A percentile compares a stretch with the other conserved stretches of the same genome.
Conservation (phyloP, 2,113 vertebrate species). For the Narcine bancroftii region DNA sequence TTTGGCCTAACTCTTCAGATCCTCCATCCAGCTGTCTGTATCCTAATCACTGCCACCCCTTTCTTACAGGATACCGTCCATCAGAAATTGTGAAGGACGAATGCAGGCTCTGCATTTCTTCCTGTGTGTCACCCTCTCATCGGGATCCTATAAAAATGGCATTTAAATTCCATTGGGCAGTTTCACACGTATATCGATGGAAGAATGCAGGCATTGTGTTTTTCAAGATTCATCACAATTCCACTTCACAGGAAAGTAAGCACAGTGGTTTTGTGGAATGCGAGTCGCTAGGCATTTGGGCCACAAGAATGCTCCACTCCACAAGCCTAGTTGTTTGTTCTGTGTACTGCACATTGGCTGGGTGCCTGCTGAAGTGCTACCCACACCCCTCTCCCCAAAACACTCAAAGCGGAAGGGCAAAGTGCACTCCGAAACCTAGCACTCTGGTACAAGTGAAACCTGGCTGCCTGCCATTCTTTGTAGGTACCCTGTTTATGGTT, state of each 20-base stretch:
- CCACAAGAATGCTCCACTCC: conserved; percentile 60
- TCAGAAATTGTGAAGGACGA: too few species aligned
- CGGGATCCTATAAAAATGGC: neutral
- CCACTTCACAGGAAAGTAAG: conserved; percentile 31
- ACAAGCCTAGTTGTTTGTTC: conserved; percentile 57
- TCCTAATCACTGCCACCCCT: neutral
- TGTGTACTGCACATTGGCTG: conserved; percentile 57
- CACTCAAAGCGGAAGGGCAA: conserved; percentile 48
- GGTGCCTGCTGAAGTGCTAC: conserved; percentile 53
- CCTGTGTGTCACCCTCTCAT: neutral
- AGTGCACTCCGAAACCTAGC: conserved; percentile 37
- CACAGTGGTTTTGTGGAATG: conserved; percentile 3
- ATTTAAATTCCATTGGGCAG: neutral
- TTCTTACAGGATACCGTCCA: neutral
- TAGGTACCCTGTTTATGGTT: conserved; percentile 57
- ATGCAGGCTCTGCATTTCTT: neutral
- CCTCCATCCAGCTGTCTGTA: neutral
- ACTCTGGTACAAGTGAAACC: conserved; percentile 48
- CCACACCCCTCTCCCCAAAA: too few species aligned
- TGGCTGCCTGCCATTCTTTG: conserved; percentile 49
- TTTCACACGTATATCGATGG: too few species aligned
- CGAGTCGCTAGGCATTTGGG: conserved; percentile 65
- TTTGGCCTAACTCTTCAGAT: neutral
- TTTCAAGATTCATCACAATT: conserved; percentile 20
- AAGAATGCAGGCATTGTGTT: too few species aligned